These are phyloP conservation scores for Ifrita kowaldi DNA, from an alignment of 2,113 vertebrate genomes.

Conservation along the genomic window DNA sequence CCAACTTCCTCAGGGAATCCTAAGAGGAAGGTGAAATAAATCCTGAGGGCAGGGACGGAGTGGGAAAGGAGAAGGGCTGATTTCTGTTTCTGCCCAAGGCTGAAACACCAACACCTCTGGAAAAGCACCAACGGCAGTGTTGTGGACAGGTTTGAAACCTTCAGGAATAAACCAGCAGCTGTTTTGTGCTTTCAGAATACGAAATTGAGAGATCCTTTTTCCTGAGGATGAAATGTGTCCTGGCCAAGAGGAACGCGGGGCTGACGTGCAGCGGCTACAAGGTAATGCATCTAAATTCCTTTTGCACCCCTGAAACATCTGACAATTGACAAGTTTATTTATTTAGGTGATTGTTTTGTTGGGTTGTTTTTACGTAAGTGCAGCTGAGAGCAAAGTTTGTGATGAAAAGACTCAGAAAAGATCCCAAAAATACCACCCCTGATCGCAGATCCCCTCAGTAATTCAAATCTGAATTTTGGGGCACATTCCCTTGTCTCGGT, in stretches of 20 bases:
- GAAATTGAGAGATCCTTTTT: slow-evolving; percentile 93
- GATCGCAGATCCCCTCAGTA: neutral
- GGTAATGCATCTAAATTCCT: slow-evolving; percentile 56
- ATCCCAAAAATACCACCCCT: neutral
- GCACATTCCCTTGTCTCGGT: neutral
- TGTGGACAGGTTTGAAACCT: neutral
- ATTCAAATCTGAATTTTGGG: neutral
- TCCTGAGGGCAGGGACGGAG: neutral
- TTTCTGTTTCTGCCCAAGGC: neutral
- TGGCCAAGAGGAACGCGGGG: slow-evolving; percentile 92
- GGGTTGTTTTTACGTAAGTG: rapidly evolving
- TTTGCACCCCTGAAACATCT: neutral
- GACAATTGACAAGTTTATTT: neutral
- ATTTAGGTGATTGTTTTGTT: neutral
- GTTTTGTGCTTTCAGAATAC: slow-evolving; percentile 78
- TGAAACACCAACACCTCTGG: neutral
- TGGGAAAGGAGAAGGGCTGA: neutral
- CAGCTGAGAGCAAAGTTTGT: neutral
- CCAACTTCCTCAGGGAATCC: neutral
- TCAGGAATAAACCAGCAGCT: neutral
- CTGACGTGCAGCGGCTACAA: slow-evolving; percentile 94
- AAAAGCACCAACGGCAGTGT: neutral
- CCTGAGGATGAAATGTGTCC: slow-evolving; percentile 93
- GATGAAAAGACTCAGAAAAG: neutral
- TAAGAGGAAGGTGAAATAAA: neutral